These are phyloP conservation scores for Terrapene triunguis DNA, from an alignment of 2,113 vertebrate genomes.

Conservation along the genomic window DNA sequence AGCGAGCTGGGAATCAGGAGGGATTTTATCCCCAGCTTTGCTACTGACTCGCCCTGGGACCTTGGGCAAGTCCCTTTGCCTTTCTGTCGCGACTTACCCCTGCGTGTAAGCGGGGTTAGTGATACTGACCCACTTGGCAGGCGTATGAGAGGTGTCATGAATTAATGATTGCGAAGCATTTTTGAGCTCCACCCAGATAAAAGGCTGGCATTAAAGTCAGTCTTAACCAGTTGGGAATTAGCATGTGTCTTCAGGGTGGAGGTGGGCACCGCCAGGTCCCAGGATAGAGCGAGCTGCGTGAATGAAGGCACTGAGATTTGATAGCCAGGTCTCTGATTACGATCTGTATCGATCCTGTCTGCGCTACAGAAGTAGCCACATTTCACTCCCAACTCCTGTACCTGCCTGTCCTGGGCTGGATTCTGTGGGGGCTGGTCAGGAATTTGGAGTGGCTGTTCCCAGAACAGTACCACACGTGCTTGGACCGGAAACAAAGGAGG, in stretches of 20 bases:
- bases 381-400: background rate
- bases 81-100: background rate
- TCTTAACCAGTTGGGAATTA: rapidly evolving
- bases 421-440: background rate
- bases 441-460: background rate
- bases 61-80: background rate
- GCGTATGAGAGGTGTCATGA: background rate
- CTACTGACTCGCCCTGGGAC: background rate
- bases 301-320: background rate
- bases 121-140: no score
- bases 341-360: background rate
- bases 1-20: background rate
- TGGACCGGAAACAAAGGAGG: background rate
- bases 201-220: background rate
- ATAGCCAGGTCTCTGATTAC: no score
- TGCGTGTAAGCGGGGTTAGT: no score
- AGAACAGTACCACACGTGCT: background rate
- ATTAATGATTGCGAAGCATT: background rate
- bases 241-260: background rate
- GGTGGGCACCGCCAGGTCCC: background rate
- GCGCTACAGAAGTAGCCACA: background rate
- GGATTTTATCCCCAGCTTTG: background rate
- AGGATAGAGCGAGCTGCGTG: no score
- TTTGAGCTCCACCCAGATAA: background rate
- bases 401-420: background rate